These are phyloP conservation scores for Sprattus sprattus DNA, from an alignment of 2,113 vertebrate genomes.

Conservation along the genomic window DNA sequence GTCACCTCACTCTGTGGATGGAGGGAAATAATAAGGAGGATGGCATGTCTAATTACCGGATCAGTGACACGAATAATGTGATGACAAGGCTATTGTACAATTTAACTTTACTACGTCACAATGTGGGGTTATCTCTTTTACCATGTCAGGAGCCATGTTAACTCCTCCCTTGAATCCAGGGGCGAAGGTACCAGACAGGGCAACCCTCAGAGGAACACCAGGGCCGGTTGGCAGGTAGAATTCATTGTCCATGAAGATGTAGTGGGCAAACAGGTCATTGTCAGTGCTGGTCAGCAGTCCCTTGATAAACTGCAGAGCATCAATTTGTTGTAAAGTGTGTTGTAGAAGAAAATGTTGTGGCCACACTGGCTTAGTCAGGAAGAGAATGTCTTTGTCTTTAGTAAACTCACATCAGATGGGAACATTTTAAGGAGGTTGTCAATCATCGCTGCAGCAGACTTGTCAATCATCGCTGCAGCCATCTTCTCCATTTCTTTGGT, in stretches of 20 bases:
- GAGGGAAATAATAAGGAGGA: neutral
- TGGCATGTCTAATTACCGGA: too few species aligned
- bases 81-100: too few species aligned
- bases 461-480: slow-evolving; percentile 59
- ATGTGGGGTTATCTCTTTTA: slow-evolving; percentile 48
- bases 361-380: too few species aligned
- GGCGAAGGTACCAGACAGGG: slow-evolving; percentile 81
- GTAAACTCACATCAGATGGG: slow-evolving; percentile 60
- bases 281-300: slow-evolving; percentile 73
- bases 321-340: neutral
- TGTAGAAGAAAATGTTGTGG: too few species aligned
- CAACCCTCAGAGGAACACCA: slow-evolving; percentile 85
- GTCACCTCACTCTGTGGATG: slow-evolving; percentile 71
- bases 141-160: slow-evolving; percentile 71
- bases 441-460: slow-evolving; percentile 59
- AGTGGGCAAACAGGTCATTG: slow-evolving; percentile 85
- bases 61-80: too few species aligned
- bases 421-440: slow-evolving; percentile 67
- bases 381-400: too few species aligned
- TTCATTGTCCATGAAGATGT: slow-evolving; percentile 94
- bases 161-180: slow-evolving; percentile 81
- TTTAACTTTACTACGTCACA: neutral
- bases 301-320: slow-evolving; percentile 60
- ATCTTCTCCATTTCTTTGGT: slow-evolving; percentile 76
- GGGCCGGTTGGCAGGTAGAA: slow-evolving; percentile 87